Percentiles rank a stretch among this genome's conserved stretches.
phyloP scores from a whole-genome alignment of 35 echinoderm and acorn worm genomes.

The Lytechinus pictus region DNA sequence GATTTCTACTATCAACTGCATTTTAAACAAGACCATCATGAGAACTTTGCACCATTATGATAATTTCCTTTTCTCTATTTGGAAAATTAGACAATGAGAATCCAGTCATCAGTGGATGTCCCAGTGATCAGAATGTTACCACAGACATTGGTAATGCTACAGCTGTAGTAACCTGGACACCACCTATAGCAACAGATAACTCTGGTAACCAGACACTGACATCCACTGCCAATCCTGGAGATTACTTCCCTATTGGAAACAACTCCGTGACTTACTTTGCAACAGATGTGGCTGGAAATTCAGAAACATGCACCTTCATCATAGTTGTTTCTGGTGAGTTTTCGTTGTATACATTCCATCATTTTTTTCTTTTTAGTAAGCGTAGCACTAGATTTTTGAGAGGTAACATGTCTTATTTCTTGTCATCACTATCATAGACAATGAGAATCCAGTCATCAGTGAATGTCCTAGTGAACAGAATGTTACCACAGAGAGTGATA shows the following conservation, averaged over 20 bases:
- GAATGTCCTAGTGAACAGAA: neutral
- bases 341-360: neutral
- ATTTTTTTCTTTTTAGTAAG: neutral
- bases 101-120: slow-evolving; percentile 2
- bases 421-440: neutral
- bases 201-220: slow-evolving; percentile 16
- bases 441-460: slow-evolving; percentile 4
- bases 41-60: too few relatives aligned
- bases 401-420: neutral
- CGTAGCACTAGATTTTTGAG: neutral
- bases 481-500: too few relatives aligned
- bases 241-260: slow-evolving; percentile 24
- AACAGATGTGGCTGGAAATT: neutral
- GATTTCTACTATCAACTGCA: too few relatives aligned
- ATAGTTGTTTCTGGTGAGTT: slow-evolving; percentile 1
- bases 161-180: slow-evolving; percentile 41
- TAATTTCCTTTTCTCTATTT: too few relatives aligned
- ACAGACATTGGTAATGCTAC: neutral
- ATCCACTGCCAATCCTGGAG: neutral
- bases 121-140: neutral
- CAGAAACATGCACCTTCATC: neutral
- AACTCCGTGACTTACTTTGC: neutral
- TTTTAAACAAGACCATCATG: too few relatives aligned
- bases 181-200: slow-evolving; percentile 31
- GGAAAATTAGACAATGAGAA: neutral